Conservation (phyloP, 2,113 vertebrate species). For the Montifringilla adamsi region DNA sequence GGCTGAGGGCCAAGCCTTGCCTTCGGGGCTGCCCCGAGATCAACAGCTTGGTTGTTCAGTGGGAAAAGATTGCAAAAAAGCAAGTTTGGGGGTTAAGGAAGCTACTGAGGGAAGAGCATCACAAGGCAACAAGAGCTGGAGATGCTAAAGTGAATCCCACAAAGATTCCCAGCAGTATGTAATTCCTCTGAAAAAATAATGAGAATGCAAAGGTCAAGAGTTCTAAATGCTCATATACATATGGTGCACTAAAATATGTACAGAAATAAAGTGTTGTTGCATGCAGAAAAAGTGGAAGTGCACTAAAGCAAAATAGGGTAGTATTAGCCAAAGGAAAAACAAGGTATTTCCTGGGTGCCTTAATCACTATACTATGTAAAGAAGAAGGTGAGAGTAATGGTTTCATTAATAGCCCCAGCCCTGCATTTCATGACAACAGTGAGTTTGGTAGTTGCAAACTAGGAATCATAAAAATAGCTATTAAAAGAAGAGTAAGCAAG, state of each 20-base stretch:
- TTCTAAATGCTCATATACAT: accelerated
- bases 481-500: not conserved
- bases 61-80: not conserved
- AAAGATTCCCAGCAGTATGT: not conserved
- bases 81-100: not conserved
- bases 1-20: accelerated
- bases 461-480: not conserved
- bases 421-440: not conserved
- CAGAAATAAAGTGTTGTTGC: not conserved
- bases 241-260: not conserved
- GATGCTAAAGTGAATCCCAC: not conserved
- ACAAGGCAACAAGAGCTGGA: not conserved
- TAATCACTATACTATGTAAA: not conserved
- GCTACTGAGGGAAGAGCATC: not conserved
- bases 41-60: not conserved
- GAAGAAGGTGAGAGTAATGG: not conserved
- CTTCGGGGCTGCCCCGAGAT: not conserved
- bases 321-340: not conserved
- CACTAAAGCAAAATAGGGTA: not conserved
- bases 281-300: not conserved
- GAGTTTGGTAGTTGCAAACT: not conserved
- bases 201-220: not conserved
- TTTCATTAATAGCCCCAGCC: not conserved
- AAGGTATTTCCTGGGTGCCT: not conserved
- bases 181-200: not conserved